Evolutionary conservation across 2,888 invertebrate species (phyloP).

Genomic region (Julus scandinavius): DNA sequence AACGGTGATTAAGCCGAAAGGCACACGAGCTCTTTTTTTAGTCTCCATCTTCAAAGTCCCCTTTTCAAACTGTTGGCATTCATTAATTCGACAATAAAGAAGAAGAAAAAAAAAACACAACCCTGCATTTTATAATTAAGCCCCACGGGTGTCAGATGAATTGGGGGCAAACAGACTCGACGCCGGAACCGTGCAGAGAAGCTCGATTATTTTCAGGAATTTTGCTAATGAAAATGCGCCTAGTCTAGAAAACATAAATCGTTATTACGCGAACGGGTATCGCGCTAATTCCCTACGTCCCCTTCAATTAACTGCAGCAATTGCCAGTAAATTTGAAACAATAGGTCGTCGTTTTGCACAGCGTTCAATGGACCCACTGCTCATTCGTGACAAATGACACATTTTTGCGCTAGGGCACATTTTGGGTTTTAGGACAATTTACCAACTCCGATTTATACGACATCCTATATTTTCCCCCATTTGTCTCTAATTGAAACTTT

Average conservation of each 20-base stretch:
- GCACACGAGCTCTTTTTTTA: no score
- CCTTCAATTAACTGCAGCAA: neutral
- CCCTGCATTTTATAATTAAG: neutral
- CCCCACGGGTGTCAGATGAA: neutral
- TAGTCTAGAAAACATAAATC: neutral
- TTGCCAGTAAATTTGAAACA: constrained; percentile 21
- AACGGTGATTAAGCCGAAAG: no score
- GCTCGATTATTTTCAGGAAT: neutral
- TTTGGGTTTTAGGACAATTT: no score
- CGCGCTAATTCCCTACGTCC: neutral
- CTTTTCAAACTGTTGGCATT: neutral
- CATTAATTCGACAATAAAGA: neutral
- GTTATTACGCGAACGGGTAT: neutral
- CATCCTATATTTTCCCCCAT: no score
- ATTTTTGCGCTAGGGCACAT: neutral
- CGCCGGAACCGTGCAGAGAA: neutral
- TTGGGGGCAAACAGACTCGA: neutral
- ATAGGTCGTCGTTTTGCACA: neutral
- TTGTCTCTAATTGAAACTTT: no score
- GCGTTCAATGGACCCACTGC: neutral
- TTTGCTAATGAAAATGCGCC: neutral
- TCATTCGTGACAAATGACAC: neutral
- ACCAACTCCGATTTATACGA: no score
- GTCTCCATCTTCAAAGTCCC: neutral
- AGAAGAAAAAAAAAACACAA: neutral